phyloP scores from a whole-genome alignment of 2,113 vertebrate species.

The Gavia stellata region DNA sequence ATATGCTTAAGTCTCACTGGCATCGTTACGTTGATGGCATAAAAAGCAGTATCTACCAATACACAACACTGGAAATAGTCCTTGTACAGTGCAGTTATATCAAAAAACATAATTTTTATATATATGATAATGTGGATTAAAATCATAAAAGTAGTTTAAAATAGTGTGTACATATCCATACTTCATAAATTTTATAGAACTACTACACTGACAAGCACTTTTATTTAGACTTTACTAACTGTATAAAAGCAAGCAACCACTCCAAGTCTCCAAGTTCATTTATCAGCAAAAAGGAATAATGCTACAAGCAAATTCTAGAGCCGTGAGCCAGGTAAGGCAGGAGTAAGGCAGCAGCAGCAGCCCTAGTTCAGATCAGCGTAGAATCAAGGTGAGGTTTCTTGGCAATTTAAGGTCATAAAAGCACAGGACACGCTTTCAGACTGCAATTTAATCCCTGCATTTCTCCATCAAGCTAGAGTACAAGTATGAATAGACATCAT shows the following conservation, averaged over 20 bases:
- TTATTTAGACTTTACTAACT: background rate
- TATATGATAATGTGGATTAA: too few relatives aligned
- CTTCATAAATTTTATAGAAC: background rate
- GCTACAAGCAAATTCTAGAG: background rate
- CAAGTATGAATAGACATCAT: background rate
- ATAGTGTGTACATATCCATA: background rate
- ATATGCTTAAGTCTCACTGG: background rate
- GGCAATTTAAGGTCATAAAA: background rate
- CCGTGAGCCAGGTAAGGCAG: background rate
- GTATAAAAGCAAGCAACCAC: background rate
- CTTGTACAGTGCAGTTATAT: background rate
- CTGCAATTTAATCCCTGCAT: background rate
- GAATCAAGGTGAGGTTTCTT: too few relatives aligned
- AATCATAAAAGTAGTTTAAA: background rate
- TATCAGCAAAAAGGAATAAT: background rate
- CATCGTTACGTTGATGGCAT: background rate
- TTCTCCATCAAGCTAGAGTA: background rate
- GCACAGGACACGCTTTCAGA: background rate
- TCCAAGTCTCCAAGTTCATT: background rate
- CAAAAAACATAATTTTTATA: fast-evolving
- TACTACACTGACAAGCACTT: background rate
- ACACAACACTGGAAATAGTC: background rate
- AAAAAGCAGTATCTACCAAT: background rate
- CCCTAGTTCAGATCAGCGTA: background rate
- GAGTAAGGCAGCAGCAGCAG: background rate